phyloP scores from a whole-genome alignment of 2,797 vertebrate species.

The Champsocephalus gunnari region DNA sequence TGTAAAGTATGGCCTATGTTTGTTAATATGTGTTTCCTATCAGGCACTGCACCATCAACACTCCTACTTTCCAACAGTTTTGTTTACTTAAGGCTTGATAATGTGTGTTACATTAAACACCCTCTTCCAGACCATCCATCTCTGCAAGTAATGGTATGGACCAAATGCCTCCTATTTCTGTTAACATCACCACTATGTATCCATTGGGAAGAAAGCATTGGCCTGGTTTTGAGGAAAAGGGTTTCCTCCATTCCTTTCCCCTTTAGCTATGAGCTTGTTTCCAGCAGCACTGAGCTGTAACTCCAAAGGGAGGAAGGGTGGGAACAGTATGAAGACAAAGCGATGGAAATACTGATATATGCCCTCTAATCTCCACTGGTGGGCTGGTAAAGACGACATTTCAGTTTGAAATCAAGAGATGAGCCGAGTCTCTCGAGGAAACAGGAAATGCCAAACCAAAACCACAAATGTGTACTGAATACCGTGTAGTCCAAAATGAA shows the following conservation, averaged over 20 bases:
- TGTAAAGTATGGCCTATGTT: background rate
- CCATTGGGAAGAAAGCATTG: slow-evolving; percentile 51
- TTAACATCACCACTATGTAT: slow-evolving; percentile 46
- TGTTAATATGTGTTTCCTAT: slow-evolving; percentile 22
- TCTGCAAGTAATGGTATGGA: slow-evolving; percentile 37
- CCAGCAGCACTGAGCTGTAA: slow-evolving; percentile 62
- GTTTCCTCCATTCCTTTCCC: slow-evolving; percentile 60
- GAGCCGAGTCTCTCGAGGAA: slow-evolving; percentile 61
- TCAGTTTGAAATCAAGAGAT: slow-evolving; percentile 67
- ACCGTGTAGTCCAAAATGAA: slow-evolving; percentile 42
- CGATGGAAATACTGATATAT: slow-evolving; percentile 74
- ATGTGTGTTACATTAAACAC: slow-evolving; percentile 70
- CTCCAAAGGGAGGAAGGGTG: slow-evolving; percentile 77
- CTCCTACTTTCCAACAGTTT: slow-evolving; percentile 33
- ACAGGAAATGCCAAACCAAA: slow-evolving; percentile 51
- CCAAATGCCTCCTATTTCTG: slow-evolving; percentile 34
- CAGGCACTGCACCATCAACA: slow-evolving; percentile 24
- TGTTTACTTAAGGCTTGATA: slow-evolving; percentile 56
- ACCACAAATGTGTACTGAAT: slow-evolving; percentile 41
- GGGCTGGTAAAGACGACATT: slow-evolving; percentile 69
- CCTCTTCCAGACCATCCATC: slow-evolving; percentile 35
- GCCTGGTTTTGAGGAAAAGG: slow-evolving; percentile 48
- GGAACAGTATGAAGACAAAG: slow-evolving; percentile 73
- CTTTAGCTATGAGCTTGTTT: slow-evolving; percentile 59
- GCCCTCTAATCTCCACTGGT: slow-evolving; percentile 74